Conservation (phyloP, 2,888 invertebrate species). For the Boloria euphrosyne region DNA sequence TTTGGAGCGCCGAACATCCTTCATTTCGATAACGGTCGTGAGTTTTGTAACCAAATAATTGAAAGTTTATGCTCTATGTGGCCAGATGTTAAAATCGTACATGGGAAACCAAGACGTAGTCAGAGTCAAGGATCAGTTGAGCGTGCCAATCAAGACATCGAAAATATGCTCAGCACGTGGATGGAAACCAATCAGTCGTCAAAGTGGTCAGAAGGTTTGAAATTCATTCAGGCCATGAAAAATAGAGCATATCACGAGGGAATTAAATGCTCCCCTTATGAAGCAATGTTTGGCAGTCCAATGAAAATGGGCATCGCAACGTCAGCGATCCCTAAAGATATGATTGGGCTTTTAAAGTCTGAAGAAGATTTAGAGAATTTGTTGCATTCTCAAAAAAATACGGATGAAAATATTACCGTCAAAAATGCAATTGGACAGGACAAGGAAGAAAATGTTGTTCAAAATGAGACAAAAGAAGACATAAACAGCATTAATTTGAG, state of each 20-base stretch:
- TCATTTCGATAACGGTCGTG: no score
- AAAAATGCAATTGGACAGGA: background rate
- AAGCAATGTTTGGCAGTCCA: slow-evolving; percentile 16
- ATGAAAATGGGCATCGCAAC: background rate
- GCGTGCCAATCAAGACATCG: slow-evolving; percentile 54
- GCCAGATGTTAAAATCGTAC: slow-evolving; percentile 23
- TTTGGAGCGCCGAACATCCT: no score
- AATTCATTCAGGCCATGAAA: slow-evolving; percentile 16
- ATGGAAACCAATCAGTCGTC: slow-evolving; percentile 39
- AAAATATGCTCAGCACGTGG: slow-evolving; percentile 56
- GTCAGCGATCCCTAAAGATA: background rate
- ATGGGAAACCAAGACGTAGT: slow-evolving; percentile 54
- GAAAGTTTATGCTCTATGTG: background rate
- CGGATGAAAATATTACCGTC: background rate
- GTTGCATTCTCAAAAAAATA: background rate
- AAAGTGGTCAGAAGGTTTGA: slow-evolving; percentile 11
- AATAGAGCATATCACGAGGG: slow-evolving; percentile 14
- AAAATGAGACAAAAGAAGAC: background rate
- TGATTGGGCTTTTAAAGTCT: background rate
- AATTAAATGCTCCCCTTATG: slow-evolving; percentile 12
- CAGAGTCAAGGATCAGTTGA: slow-evolving; percentile 53
- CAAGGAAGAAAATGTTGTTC: background rate
- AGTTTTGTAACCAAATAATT: no score
- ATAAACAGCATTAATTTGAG: no score
- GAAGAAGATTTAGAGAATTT: slow-evolving; percentile 3